Evolutionary conservation across 2,797 vertebrate genomes (phyloP), one percentile per base, ranked within the genome.

Genomic region (Eurystomus glaucurus): DNA sequence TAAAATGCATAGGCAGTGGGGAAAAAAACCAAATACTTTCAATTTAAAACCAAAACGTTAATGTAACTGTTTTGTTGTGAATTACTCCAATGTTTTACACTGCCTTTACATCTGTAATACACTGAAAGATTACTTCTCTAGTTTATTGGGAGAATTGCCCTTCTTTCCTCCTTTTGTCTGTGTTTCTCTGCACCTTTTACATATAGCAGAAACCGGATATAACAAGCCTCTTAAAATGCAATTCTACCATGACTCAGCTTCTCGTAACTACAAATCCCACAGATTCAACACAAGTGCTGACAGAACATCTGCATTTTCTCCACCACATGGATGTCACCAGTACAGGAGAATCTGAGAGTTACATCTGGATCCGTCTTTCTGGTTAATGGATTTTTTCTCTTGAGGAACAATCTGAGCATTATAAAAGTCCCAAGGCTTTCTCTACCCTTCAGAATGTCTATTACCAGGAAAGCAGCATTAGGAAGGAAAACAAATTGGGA

Each of bases 341-440:
- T 39, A 91, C 29, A 69, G 51, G 9, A 77, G 29, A 94, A 91
- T 70, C 78, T 85, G 33, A 78, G n/a, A 76, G 45, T 26, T 72
- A 57, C 25, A 33, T 82, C 62, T 89, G 78, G 45, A 50, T 50
- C 52, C 26, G 25, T 92, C 50, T 83, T 74, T 4, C 6, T 39
- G 18, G 21, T 54, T 62, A 77, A 76, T 22, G 46, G 17, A 65
- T 58, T 71, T 86, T 61, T 75, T 82, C 26, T 20, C 55, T 94
- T 76, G 48, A 89, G 51, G 60, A 94, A 62, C 70, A 89, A 60
- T 64, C 52, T 41, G 9, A 83, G 11, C 35, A 70, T 23, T 23
- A 74, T 14, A 72, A 55, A 58, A 87, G 37, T 54, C 16, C 18
- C 85, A 82, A 88, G 43, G 54, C 85, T 88, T 66, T 13, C 16